These are phyloP conservation scores for Lutjanus campechanus DNA, from an alignment of 2,797 vertebrate species.

Conservation along the genomic window DNA sequence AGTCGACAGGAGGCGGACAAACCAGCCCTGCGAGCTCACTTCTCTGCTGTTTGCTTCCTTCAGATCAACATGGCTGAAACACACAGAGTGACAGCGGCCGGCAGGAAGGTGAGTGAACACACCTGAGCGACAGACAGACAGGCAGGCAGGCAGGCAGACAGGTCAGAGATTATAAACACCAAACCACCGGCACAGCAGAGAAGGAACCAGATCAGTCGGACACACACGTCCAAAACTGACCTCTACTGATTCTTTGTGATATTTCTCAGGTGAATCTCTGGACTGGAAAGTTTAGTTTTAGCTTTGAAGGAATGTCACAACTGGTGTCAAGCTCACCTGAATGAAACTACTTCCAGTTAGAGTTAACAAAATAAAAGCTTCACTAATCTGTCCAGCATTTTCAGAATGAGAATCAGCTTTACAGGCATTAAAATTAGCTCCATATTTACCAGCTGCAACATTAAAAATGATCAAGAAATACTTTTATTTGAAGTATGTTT, in stretches of 20 bases:
- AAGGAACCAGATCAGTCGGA: background rate
- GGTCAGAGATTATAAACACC: background rate
- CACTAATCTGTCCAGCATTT: background rate
- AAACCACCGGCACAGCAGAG: background rate
- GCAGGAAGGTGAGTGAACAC: constrained; percentile 87
- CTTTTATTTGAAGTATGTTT: too few species aligned
- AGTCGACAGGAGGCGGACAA: constrained; percentile 18
- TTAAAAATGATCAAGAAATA: background rate
- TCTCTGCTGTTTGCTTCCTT: constrained; percentile 34
- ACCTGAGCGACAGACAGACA: constrained; percentile 5
- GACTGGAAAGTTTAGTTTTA: background rate
- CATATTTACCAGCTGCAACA: background rate
- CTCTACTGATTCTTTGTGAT: background rate
- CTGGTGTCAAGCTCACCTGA: background rate
- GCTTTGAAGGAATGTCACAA: background rate
- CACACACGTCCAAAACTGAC: background rate
- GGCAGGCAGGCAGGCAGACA: background rate
- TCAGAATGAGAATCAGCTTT: background rate
- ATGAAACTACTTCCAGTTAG: constrained; percentile 17
- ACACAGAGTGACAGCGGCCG: constrained; percentile 76
- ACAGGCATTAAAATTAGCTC: background rate
- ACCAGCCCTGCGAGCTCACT: constrained; percentile 51
- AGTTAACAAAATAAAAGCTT: constrained; percentile 59
- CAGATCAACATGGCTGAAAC: constrained; percentile 90
- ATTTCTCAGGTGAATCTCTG: background rate